Base-by-base conservation (phyloP, 2,888 invertebrate genomes). In the Auanema freiburgensis region DNA sequence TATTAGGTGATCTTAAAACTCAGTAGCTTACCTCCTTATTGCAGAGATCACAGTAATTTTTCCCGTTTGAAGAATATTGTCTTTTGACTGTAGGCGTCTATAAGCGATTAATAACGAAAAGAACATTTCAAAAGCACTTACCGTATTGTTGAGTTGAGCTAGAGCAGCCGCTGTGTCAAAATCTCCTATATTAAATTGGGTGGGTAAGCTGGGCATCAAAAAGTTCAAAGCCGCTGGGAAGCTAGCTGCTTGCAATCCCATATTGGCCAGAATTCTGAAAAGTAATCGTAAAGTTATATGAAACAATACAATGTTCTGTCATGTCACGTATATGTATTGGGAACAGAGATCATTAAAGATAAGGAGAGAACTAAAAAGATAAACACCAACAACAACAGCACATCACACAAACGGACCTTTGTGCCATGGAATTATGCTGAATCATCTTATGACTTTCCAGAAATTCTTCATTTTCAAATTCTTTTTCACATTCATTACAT, bases 401-500 rank as follows among this genome's bases (percentile, higher is more conserved):
- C 33, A 33, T 33, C 33, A 33, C 33, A 33, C 33, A 33, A 33
- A 33, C 24, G 42, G 53, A 55, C 59, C 56, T 51, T 51, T 56
- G 46, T 11, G 56, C 53, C 21, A 54, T 14, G 14, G 50, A 92
- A 33, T 94, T 94, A 85, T 97, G 96, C 84, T 94, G 95, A 85
- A 95, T 95, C 41, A 95, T 93, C 85, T 93, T 93, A 87, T 97
- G 96, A 64, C 96, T 96, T 86, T 96, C 95, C 25, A 97, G 88
- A 85, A 95, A 96, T 86, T 96, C 95, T 84, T 95, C 95, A 87
- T 96, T 95, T 87, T 96, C 96, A 86, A 97, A 97, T 86, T 96
- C 96, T 84, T 95, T 93, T 87, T 95, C 93, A 88, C 97, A 97
- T 65, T 95, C 88, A 84, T 94, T 93, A 85, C 97, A 97, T 86